These are phyloP conservation scores for Luscinia megarhynchos DNA, from an alignment of 2,797 vertebrate genomes.

Conservation along the genomic window DNA sequence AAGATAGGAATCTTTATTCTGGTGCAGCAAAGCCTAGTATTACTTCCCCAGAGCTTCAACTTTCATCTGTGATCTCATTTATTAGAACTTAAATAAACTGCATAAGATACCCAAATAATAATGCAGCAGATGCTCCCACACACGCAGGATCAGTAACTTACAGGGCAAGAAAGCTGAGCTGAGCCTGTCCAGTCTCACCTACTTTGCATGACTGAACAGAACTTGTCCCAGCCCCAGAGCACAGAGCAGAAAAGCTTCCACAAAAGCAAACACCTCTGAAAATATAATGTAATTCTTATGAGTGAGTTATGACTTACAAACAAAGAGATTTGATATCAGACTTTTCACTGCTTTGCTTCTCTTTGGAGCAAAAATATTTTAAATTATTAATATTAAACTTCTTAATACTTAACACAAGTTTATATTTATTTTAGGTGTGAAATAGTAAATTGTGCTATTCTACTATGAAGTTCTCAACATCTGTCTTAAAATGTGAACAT, in stretches of 20 bases:
- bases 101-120: neutral
- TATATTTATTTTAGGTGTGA: neutral
- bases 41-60: neutral
- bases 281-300: neutral
- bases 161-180: neutral
- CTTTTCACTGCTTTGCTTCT: neutral
- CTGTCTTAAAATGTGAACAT: neutral
- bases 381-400: neutral
- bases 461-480: neutral
- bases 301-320: neutral
- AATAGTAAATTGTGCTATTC: neutral
- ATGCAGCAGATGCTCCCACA: neutral
- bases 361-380: neutral
- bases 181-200: neutral
- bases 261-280: neutral
- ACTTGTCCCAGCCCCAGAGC: neutral
- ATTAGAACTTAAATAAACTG: neutral
- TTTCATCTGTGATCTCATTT: neutral
- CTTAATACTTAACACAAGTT: neutral
- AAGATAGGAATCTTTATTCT: neutral
- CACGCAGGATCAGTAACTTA: neutral
- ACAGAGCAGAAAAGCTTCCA: neutral
- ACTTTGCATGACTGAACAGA: neutral
- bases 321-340: neutral
- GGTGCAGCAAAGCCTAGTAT: neutral